Evolutionary conservation across 2,797 vertebrate genomes (phyloP).

Genomic region (Myripristis jacobus): DNA sequence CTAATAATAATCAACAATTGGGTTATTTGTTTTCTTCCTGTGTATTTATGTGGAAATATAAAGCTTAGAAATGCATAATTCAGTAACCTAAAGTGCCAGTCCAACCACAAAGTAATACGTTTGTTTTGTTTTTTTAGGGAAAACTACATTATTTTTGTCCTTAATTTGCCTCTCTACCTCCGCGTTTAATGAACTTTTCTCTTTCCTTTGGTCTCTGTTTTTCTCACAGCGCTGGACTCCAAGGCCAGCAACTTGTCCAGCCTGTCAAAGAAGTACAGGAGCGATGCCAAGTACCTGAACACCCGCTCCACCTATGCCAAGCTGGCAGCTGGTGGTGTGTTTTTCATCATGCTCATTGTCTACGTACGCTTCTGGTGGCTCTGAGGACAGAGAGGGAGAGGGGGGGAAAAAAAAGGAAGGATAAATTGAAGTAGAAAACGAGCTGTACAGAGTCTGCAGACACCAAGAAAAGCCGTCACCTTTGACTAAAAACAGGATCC

Average conservation of each 20-base stretch:
- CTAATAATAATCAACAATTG: too few species aligned
- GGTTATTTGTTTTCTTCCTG: too few species aligned
- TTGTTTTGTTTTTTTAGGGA: too few species aligned
- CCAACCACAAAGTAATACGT: too few species aligned
- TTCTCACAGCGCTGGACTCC: conserved; percentile 91
- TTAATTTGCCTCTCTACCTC: background rate
- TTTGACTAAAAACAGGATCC: conserved; percentile 63
- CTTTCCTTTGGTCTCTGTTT: conserved; percentile 1
- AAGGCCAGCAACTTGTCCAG: conserved; percentile 98
- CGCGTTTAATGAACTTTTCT: background rate
- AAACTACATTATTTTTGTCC: too few species aligned
- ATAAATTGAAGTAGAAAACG: conserved; percentile 44
- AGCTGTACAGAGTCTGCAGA: conserved; percentile 50
- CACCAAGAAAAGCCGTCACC: conserved; percentile 49
- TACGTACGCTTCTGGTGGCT: conserved; percentile 99
- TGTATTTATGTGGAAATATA: too few species aligned
- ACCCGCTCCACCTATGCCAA: conserved; percentile 99
- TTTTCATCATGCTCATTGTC: conserved; percentile 98
- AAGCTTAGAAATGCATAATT: too few species aligned
- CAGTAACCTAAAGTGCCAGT: too few species aligned
- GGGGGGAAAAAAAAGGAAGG: conserved; percentile 20
- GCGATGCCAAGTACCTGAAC: conserved; percentile 98
- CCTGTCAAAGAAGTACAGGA: conserved; percentile 98
- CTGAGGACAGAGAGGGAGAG: conserved; percentile 79
- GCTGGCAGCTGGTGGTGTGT: conserved; percentile 94